Evolutionary conservation across 2,113 vertebrate genomes (phyloP).

Genomic region (Parus major): DNA sequence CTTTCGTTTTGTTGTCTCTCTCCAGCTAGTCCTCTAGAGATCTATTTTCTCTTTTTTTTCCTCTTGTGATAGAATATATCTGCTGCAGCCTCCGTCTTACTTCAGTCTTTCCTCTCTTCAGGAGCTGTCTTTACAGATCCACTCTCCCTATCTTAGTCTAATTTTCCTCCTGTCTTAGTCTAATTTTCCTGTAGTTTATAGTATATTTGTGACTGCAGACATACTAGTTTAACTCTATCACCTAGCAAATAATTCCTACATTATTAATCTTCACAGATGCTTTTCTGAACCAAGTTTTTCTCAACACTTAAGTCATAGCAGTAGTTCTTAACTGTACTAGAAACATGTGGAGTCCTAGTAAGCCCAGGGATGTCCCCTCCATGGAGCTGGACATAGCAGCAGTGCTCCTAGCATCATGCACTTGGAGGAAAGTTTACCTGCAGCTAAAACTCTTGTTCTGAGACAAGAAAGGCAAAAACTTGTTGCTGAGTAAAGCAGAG

Average conservation of each 20-base stretch:
- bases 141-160: background rate
- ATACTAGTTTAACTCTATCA: background rate
- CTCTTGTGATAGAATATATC: background rate
- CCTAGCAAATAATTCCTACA: background rate
- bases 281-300: background rate
- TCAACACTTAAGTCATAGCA: background rate
- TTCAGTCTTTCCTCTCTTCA: background rate
- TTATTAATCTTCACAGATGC: background rate
- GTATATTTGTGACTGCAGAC: background rate
- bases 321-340: background rate
- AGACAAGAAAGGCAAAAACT: background rate
- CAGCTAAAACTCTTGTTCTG: background rate
- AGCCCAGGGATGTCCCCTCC: background rate
- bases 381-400: background rate
- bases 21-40: background rate
- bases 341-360: rapidly evolving
- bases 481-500: background rate
- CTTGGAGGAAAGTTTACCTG: background rate
- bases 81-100: background rate
- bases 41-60: background rate
- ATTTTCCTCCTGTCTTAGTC: background rate
- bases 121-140: background rate
- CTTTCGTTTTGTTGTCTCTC: background rate
- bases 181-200: background rate
- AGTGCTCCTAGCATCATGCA: background rate